Conservation (phyloP, 1,140 invertebrate species). For the Zaprionus gabonicus region DNA sequence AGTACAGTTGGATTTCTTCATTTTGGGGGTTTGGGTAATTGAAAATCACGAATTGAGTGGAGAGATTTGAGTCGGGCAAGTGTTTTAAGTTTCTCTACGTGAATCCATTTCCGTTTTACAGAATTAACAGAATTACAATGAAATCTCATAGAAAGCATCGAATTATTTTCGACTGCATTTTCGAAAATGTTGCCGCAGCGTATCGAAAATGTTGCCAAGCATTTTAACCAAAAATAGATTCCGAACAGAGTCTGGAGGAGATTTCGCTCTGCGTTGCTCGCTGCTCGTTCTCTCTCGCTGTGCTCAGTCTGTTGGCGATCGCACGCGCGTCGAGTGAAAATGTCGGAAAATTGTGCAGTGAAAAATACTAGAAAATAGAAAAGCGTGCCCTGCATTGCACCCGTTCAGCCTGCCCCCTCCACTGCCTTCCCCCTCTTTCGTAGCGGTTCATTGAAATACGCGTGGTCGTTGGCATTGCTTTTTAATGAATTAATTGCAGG, state of each 20-base stretch:
- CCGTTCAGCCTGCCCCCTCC: not conserved
- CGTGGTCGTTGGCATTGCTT: conserved; percentile 59
- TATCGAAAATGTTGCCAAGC: conserved; percentile 68
- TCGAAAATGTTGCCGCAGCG: conserved; percentile 62
- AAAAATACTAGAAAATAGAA: conserved; percentile 54
- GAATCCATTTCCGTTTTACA: conserved; percentile 17
- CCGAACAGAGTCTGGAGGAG: conserved; percentile 34
- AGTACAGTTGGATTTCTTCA: not conserved
- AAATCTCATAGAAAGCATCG: not conserved
- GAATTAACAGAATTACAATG: not conserved
- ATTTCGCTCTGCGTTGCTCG: conserved; percentile 8
- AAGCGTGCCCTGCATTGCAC: conserved; percentile 62
- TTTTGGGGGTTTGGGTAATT: conserved; percentile 65
- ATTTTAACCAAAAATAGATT: conserved; percentile 73
- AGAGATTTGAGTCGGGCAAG: not conserved
- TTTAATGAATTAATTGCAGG: conserved; percentile 78
- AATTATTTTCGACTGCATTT: conserved; percentile 33
- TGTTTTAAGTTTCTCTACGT: conserved; percentile 19
- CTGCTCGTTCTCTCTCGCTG: not conserved
- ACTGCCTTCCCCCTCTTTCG: not conserved
- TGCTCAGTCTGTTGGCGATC: conserved; percentile 65
- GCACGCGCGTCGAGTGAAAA: conserved; percentile 50
- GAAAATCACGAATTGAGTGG: conserved; percentile 49
- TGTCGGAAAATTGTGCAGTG: conserved; percentile 15
- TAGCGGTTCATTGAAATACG: conserved; percentile 55